phyloP scores from a whole-genome alignment of 2,797 vertebrate species.

The Lacerta viridis region DNA sequence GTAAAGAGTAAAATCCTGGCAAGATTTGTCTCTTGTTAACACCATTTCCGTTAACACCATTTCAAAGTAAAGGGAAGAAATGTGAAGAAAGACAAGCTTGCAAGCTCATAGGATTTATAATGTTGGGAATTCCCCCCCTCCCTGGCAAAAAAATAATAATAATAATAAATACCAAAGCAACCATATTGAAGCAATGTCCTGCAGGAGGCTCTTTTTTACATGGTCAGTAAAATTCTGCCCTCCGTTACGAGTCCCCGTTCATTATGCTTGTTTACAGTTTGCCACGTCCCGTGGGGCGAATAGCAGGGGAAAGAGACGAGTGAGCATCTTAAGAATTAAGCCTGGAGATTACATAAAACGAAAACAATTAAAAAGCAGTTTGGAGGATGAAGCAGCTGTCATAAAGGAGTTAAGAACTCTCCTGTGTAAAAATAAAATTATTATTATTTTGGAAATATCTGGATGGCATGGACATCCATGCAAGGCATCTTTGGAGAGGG shows the following conservation, averaged over 20 bases:
- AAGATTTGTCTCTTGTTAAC: neutral
- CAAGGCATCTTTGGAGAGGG: neutral
- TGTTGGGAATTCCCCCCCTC: neutral
- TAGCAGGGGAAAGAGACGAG: conserved; percentile 9
- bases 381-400: conserved; percentile 21
- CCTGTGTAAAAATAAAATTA: neutral
- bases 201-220: neutral
- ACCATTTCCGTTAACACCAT: neutral
- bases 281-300: neutral
- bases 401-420: conserved; percentile 13
- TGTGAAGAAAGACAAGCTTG: neutral
- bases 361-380: conserved; percentile 22
- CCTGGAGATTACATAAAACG: conserved; percentile 7
- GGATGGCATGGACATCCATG: neutral
- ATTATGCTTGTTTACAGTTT: conserved; percentile 35
- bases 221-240: conserved; percentile 5
- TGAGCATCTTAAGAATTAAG: conserved; percentile 30
- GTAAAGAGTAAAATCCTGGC: neutral
- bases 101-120: neutral
- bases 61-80: neutral
- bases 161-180: neutral
- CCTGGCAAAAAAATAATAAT: neutral
- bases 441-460: neutral
- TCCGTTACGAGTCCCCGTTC: neutral
- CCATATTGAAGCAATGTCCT: neutral